Conservation (phyloP, 2,797 vertebrate genomes). For the Okamejei kenojei region DNA sequence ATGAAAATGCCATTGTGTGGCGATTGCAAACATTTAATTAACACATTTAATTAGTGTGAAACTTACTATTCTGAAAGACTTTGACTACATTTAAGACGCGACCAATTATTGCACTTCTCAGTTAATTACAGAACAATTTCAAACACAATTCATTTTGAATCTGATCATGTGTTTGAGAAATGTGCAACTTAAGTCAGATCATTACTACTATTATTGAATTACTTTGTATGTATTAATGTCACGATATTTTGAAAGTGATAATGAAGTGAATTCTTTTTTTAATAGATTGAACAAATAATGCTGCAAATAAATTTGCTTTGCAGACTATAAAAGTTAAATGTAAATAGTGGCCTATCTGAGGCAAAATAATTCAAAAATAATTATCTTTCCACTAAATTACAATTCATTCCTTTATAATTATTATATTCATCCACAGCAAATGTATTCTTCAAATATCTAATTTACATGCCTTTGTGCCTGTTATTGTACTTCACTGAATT, state of each 20-base stretch:
- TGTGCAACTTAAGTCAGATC: too few relatives aligned
- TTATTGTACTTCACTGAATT: background rate
- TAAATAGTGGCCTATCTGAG: background rate
- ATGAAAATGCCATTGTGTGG: background rate
- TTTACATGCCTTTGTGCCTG: background rate
- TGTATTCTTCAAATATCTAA: constrained; percentile 9
- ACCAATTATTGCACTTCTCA: background rate
- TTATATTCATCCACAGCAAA: background rate
- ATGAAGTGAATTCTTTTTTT: background rate
- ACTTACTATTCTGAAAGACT: background rate
- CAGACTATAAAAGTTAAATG: background rate
- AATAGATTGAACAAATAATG: background rate
- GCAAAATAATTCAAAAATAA: background rate
- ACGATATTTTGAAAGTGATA: background rate
- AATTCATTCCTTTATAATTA: background rate
- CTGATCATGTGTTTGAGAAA: background rate
- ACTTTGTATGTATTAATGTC: background rate
- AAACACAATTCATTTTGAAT: background rate
- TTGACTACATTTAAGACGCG: background rate
- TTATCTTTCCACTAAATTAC: background rate
- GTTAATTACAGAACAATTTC: background rate
- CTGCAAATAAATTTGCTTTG: background rate
- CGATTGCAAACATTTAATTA: background rate
- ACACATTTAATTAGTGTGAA: background rate
- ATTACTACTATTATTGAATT: background rate